Evolutionary conservation across 1,140 invertebrate species (phyloP).

Genomic region (Radopholus similis): DNA sequence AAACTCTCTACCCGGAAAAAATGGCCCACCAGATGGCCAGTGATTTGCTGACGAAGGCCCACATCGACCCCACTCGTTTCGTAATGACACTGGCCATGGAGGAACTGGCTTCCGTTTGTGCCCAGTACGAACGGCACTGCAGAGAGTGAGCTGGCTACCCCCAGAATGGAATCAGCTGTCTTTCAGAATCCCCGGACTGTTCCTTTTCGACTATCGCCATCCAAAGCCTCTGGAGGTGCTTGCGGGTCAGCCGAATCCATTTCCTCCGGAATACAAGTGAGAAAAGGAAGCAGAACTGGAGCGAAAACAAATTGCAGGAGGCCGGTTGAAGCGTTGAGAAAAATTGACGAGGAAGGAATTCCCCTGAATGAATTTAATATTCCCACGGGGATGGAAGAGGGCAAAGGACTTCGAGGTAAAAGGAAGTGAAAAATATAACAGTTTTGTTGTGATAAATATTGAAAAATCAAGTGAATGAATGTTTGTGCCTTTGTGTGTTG

Average conservation of each 20-base stretch:
- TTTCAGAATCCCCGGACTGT: conserved; percentile 51
- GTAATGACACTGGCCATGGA: conserved; percentile 72
- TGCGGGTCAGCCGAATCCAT: not conserved
- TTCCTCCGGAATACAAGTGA: conserved; percentile 1
- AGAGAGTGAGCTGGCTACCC: conserved; percentile 25
- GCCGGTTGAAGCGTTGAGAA: not conserved
- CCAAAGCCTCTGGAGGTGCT: not conserved
- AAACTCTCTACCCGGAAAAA: conserved; percentile 70
- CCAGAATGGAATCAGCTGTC: not conserved
- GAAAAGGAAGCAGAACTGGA: too few relatives aligned
- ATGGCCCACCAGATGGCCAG: conserved; percentile 68
- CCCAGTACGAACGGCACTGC: conserved; percentile 68
- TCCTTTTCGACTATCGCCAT: conserved; percentile 38
- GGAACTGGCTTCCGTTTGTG: conserved; percentile 74
- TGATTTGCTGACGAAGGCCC: conserved; percentile 66
- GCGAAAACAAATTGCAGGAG: not conserved
- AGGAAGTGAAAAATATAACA: too few relatives aligned
- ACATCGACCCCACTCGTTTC: not conserved
- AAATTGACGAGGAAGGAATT: conserved; percentile 6
- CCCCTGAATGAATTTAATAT: not conserved
- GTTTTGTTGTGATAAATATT: too few relatives aligned
- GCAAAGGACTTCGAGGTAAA: conserved; percentile 80
- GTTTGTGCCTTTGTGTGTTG: too few relatives aligned
- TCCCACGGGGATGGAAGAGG: conserved; percentile 81
- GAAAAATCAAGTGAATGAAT: too few relatives aligned